Evolutionary conservation across 2,113 vertebrate species (phyloP).

Genomic region (Corythornis vintsioides): DNA sequence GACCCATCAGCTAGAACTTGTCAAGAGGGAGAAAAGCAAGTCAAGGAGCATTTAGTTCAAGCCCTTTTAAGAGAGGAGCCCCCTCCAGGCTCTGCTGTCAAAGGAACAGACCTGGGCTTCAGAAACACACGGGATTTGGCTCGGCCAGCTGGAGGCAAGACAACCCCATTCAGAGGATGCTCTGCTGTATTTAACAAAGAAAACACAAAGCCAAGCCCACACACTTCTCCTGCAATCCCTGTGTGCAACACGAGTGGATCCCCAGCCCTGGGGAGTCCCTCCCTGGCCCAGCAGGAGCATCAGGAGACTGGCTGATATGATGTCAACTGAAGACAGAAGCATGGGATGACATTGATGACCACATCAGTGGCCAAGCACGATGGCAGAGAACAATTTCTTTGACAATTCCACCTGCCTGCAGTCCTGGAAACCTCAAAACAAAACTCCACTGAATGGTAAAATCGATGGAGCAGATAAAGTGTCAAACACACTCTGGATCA

Average conservation of each 20-base stretch:
- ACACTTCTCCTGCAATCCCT: background rate
- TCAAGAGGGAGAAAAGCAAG: background rate
- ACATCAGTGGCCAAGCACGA: fast-evolving
- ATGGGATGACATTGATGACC: background rate
- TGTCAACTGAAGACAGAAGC: background rate
- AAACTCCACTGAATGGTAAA: background rate
- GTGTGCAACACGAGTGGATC: background rate
- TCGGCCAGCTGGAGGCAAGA: background rate
- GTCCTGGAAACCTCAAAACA: background rate
- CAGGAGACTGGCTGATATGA: background rate
- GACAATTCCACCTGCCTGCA: background rate
- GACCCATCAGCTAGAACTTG: background rate
- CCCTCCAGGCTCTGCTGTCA: background rate
- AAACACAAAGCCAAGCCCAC: background rate
- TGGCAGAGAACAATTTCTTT: background rate
- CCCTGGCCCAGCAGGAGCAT: background rate
- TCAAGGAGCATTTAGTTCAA: background rate
- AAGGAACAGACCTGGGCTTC: background rate
- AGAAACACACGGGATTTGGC: background rate
- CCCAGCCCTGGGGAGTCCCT: background rate
- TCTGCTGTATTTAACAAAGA: background rate
- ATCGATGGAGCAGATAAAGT: fast-evolving
- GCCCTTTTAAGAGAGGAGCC: background rate
- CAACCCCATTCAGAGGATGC: background rate
- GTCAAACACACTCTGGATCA: background rate